Evolutionary conservation across 2,888 invertebrate genomes (phyloP).

Genomic region (Autographa gamma): DNA sequence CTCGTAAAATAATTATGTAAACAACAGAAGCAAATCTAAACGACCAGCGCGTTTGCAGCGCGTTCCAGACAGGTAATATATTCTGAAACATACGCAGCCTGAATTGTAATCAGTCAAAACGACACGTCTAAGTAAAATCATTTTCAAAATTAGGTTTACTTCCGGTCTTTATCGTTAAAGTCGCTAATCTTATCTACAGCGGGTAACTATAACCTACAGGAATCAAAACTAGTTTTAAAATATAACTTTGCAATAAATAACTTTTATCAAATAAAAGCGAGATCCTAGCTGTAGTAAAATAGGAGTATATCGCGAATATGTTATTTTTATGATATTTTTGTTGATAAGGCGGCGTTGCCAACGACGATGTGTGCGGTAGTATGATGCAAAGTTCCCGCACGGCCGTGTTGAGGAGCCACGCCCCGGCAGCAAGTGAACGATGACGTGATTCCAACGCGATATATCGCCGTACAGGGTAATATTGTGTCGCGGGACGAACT

Average conservation of each 20-base stretch:
- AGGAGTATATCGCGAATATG: background rate
- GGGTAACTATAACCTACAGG: background rate
- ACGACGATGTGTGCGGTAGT: constrained; percentile 64
- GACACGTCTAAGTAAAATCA: background rate
- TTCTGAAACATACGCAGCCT: constrained; percentile 8
- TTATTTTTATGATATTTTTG: constrained; percentile 25
- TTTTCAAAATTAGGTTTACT: background rate
- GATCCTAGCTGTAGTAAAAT: constrained; percentile 6
- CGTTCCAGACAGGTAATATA: too few relatives aligned
- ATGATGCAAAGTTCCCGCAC: constrained; percentile 72
- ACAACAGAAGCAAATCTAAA: too few relatives aligned
- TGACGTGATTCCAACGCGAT: constrained; percentile 84
- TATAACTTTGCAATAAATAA: constrained; percentile 2
- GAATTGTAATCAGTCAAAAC: constrained; percentile 11
- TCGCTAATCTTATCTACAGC: background rate
- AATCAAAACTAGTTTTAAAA: background rate
- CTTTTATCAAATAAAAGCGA: background rate
- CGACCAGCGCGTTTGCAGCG: too few relatives aligned
- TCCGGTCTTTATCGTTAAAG: constrained; percentile 2
- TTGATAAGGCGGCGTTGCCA: constrained; percentile 59
- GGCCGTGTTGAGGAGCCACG: constrained; percentile 76
- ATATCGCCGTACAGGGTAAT: constrained; percentile 84
- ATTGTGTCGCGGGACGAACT: constrained; percentile 83
- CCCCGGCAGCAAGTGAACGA: constrained; percentile 79
- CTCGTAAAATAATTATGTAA: too few relatives aligned